A percentile compares a stretch with the other conserved stretches of the same genome.
Conservation (phyloP, 2,113 vertebrate genomes). For the Accipiter cooperii region DNA sequence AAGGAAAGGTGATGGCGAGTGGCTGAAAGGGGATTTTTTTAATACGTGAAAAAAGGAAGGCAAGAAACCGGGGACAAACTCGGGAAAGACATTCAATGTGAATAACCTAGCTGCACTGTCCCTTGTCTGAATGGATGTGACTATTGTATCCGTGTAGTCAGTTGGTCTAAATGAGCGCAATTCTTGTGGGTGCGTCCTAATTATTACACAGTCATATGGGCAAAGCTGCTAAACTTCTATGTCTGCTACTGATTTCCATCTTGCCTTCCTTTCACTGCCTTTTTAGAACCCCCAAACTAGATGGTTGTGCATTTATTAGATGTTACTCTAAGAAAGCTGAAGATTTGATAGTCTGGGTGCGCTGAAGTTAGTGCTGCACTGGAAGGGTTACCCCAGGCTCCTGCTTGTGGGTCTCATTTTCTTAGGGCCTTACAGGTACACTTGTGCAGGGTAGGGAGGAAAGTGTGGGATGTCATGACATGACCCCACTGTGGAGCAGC, state of each 20-base stretch:
- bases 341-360: neutral
- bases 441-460: neutral
- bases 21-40: neutral
- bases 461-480: no score
- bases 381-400: neutral
- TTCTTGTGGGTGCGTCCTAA: neutral
- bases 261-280: neutral
- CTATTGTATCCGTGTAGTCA: neutral
- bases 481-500: neutral
- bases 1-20: neutral
- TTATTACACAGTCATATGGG: neutral
- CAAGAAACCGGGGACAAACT: neutral
- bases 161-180: neutral
- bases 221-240: neutral
- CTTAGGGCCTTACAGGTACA: neutral
- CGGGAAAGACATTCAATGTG: neutral
- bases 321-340: neutral
- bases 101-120: neutral
- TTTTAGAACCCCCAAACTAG: neutral
- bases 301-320: no score
- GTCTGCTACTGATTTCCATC: neutral
- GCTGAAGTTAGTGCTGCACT: neutral
- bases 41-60: neutral
- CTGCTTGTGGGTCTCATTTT: neutral
- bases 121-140: neutral